Evolutionary conservation across 2,113 vertebrate genomes (phyloP).

Genomic region (Equus quagga): DNA sequence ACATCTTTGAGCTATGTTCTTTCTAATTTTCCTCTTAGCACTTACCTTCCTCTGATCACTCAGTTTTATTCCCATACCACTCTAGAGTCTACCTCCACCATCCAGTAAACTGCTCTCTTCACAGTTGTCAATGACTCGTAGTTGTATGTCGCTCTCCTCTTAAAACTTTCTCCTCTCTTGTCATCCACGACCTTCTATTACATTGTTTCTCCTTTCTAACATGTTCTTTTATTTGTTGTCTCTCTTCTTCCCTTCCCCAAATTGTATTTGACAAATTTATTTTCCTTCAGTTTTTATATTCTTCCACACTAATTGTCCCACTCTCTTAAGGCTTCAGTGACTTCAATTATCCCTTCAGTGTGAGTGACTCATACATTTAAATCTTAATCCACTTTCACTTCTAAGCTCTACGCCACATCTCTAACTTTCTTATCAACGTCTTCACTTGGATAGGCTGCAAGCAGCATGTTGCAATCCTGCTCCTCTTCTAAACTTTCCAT

Average conservation of each 20-base stretch:
- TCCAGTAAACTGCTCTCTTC: neutral
- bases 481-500: neutral
- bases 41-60: neutral
- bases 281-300: neutral
- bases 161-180: constrained; percentile 14
- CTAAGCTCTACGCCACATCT: neutral
- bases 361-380: neutral
- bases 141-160: neutral
- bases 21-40: neutral
- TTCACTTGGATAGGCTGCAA: neutral
- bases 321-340: neutral
- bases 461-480: neutral
- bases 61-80: neutral
- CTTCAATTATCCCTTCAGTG: neutral
- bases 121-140: neutral
- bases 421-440: neutral
- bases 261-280: neutral
- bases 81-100: neutral
- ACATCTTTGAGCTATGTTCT: neutral
- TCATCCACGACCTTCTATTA: neutral
- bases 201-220: neutral
- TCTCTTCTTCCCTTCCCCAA: neutral
- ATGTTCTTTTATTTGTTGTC: neutral
- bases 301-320: neutral
- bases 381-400: neutral